Evolutionary conservation across 2,797 vertebrate species (phyloP).

Genomic region (Coregonus sp.): DNA sequence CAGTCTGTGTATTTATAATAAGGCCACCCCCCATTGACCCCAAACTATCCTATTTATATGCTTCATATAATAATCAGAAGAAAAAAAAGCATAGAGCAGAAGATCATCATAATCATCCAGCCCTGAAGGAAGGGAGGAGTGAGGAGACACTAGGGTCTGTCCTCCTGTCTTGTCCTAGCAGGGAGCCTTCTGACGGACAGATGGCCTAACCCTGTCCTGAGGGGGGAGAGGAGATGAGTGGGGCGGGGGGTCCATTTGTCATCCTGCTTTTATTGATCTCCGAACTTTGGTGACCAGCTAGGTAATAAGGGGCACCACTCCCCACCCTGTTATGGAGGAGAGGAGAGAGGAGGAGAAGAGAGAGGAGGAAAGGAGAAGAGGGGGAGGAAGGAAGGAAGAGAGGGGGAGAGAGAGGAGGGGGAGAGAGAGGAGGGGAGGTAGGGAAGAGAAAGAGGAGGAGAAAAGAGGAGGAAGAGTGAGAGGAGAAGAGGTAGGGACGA

Average conservation of each 20-base stretch:
- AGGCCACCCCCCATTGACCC: background rate
- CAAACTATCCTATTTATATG: background rate
- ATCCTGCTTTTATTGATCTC: background rate
- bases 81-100: background rate
- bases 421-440: conserved; percentile 14
- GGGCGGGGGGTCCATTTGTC: conserved; percentile 19
- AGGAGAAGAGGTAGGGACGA: conserved; percentile 18
- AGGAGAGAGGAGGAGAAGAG: conserved; percentile 5
- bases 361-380: background rate
- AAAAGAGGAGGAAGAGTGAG: background rate
- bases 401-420: conserved; percentile 16
- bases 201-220: conserved; percentile 44
- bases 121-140: background rate
- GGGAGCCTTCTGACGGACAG: conserved; percentile 42
- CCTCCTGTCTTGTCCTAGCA: conserved; percentile 22
- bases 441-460: background rate
- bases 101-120: background rate
- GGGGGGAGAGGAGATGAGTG: conserved; percentile 25
- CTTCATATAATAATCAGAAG: background rate
- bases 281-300: background rate
- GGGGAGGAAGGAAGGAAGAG: background rate
- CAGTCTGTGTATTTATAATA: background rate
- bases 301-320: background rate
- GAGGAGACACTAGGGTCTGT: background rate
- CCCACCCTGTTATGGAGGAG: background rate